Percentiles rank a stretch among this genome's conserved stretches.
phyloP scores from a whole-genome alignment of 2,113 vertebrate species.

The Sinocyclocheilus grahami region DNA sequence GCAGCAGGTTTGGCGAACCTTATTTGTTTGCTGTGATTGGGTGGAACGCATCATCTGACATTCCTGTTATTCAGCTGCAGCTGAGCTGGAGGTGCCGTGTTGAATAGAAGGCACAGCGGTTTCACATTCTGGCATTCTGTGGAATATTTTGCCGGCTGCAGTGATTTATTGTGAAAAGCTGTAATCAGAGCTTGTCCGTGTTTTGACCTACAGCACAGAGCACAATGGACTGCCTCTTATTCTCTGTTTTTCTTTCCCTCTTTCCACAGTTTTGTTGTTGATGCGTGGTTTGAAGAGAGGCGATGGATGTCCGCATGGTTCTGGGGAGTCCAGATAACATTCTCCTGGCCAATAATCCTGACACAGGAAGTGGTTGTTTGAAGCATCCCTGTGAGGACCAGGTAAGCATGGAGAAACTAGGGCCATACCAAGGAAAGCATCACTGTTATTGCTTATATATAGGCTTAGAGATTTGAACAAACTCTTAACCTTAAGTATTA shows the following conservation, averaged over 20 bases:
- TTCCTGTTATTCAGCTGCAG: not conserved
- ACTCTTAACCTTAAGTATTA: not conserved
- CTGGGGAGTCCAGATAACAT: constrained; percentile 65
- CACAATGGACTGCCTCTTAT: not conserved
- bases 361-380: constrained; percentile 71
- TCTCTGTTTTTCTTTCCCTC: constrained; percentile 23
- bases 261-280: constrained; percentile 67
- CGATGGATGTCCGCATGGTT: constrained; percentile 68
- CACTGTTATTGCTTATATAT: not conserved
- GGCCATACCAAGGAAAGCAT: not conserved
- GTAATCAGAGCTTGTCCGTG: not conserved
- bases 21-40: constrained; percentile 21
- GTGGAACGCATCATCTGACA: not conserved
- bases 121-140: constrained; percentile 16
- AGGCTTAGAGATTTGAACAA: not conserved
- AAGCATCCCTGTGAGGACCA: constrained; percentile 75
- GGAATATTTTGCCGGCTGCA: not conserved
- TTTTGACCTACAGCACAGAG: constrained; percentile 4
- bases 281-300: constrained; percentile 59
- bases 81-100: constrained; percentile 10
- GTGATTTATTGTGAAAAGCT: constrained; percentile 18
- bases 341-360: constrained; percentile 75
- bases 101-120: constrained; percentile 1
- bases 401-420: constrained; percentile 58
- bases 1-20: constrained; percentile 6